Base-by-base conservation (phyloP, 2,888 invertebrate species). In the Phania funesta region DNA sequence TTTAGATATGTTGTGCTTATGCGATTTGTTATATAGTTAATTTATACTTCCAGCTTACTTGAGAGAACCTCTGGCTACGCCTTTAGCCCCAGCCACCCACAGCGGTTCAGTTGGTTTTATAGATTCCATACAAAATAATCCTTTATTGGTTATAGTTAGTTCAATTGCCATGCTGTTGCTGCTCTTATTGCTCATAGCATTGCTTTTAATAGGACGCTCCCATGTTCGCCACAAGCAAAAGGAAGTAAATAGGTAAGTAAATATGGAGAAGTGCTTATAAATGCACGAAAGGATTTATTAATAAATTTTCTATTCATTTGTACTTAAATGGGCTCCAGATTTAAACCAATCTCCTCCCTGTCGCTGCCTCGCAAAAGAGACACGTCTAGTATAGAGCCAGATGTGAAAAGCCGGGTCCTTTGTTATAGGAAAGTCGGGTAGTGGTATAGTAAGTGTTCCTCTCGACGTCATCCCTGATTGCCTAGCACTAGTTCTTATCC, bases 11-110 rank as follows among this genome's bases (percentile, higher is more conserved):
- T 13, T 26, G 3, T 26, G 3, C 6, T 3, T 26, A 26, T 26
- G 3, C 32, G 50, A 18, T 18, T 8, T 32, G 7, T 32, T 9
- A 32, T 32, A 32, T 9, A 32, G 9, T 9, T 32, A 35, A 35
- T n/a, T 46, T 22, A 24, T 22, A 20, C 32, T 64, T 83, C 0
- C 62, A 91, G 91, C 91, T 1, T 91, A 91, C 44, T 84, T 91
- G 0, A 87, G 89, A 20, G 91, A 91, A 32, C 91, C 91, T 0
- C 90, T 89, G 16, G 91, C 91, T 3, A 91, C 91, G 5, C 91
- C 91, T 1, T 83, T 91, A 73, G 90, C 91, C 0, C 91, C 91
- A 0, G 90, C 90, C 5, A 89, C 88, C 0, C 88, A 88, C 18
- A 89, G 88, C 74, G 86, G 88, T 0, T 85, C 87, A 0, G 85